Base-by-base conservation (phyloP, 2,797 vertebrate species). In the Anabacerthia variegaticeps region DNA sequence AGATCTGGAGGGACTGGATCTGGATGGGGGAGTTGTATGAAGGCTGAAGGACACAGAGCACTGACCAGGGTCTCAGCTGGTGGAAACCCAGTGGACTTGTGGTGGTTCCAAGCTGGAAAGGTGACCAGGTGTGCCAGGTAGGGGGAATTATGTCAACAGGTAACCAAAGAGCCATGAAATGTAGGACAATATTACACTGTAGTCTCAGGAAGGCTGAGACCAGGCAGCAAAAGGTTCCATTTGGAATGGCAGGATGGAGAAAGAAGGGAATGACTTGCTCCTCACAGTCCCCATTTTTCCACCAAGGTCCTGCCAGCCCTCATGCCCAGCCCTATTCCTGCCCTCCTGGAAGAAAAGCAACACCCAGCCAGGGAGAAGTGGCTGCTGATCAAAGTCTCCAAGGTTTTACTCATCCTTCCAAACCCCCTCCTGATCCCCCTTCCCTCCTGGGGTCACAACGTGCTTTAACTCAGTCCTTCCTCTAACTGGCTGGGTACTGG, bases 251-350 rank as follows among this genome's bases (percentile, higher is more conserved):
- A 65, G 22, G 48, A 24, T 8, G 61, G 51, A 39, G 43, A 36
- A 37, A 62, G 32, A 43, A 66, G 23, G 58, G 54, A 78, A 36
- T 67, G 1, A 74, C 56, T 52, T 75, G 44, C 62, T 65, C 66
- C 66, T 81, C 39, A 7, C 26, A n/a, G 41, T 39, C 77, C 82
- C 79, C 59, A 18, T 67, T 94, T 85, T 75, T 67, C 91, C 76
- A 75, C 39, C 6, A 27, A 84, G 54, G 48, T 16, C 73, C 85
- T 74, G 69, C 26, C 8, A 85, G 68, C 26, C 85, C 62, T 91
- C 32, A 24, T 32, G 67, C 74, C 73, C 61, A 76, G 55, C 30
- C 19, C 20, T 71, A 27, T 12, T 55, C 49, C 27, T 51, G 48
- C 49, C 27, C 27, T 32, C 63, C 56, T 22, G 44, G 36, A 77